Evolutionary conservation across 1,140 invertebrate species (phyloP), one percentile per base, ranked within the genome.

Genomic region (Pogonus chalceus): DNA sequence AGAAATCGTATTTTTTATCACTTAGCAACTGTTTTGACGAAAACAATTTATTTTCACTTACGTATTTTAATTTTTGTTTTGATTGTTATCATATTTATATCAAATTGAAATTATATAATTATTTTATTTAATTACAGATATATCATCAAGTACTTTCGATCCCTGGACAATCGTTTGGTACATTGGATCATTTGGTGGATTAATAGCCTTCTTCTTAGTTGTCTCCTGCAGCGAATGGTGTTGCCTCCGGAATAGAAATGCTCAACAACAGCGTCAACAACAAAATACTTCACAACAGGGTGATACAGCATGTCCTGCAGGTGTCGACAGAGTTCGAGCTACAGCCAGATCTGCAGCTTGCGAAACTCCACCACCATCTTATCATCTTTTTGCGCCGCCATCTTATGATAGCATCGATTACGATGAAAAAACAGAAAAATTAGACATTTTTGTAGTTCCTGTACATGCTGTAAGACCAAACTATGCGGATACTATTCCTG

Each of bases 191-290:
- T 80, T 80, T 56, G 76, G 76, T 2, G 77, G 77, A 1, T 61
- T 80, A 16, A 76, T 80, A 2, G 69, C 72, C 0, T 80, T 79
- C 62, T 80, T 80, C 60, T 65, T 80, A 3, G 71, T 79, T 2
- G 75, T 80, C n/a, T 78, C 76, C 52, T 80, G 76, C 56, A 76
- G 76, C 1, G 78, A 80, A 54, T 78, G 78, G 75, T 80, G 77
- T 54, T 79, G 78, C 49, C 61, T 43, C 7, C 57, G 63, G 22
- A 55, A 56, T 16, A 56, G 58, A 23, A 16, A 7, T 56, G 12
- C 57, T 61, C 12, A 66, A 65, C 31, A 58, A 56, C 9, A 53
- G 61, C 35, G 57, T 59, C 49, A 56, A 55, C n/a, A n/a, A n/a
- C n/a, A n/a, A n/a, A n/a, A n/a, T n/a, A 9, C 7, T 10, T 16